Evolutionary conservation across 2,113 vertebrate genomes (phyloP), one percentile per base, ranked within the genome.

Genomic region (Alosa alosa): DNA sequence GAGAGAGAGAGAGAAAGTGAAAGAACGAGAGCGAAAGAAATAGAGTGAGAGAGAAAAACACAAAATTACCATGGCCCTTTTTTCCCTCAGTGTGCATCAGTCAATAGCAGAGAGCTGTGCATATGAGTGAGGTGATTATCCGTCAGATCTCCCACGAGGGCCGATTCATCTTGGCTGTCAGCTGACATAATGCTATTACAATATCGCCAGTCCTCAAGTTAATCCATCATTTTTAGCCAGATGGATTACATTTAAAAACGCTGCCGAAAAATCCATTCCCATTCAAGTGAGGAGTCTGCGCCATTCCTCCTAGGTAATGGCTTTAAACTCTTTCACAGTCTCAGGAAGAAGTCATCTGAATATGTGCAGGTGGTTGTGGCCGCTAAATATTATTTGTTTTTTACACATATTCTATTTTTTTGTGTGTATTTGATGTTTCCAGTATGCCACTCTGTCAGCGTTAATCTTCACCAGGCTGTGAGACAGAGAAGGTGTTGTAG

Each of bases 181-280:
- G 31, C 72, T 78, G 72, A 78, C 72, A 39, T 78, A 78, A 78
- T 78, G 72, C 72, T 78, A 39, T 78, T 78, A 78, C 72, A 78
- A 78, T 78, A 78, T 78, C 72, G 72, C 72, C 72, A 78, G 10
- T 15, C 72, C 72, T 39, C 11, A 36, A 78, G 72, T 39, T 78
- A 78, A 78, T 78, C 72, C 72, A 78, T 78, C 72, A 78, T 78
- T 41, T 78, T 78, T 36, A 78, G 11, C 10, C 72, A 39, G 72
- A 78, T 78, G 72, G 72, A 78, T 78, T 78, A 78, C 72, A 39
- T 78, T 78, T 78, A 78, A 78, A 72, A 78, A 39, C 13, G 72
- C 72, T 41, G 72, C 72, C 11, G 36, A 78, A 78, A 78, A 78
- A 78, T 78, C 72, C 72, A 78, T 78, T 78, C 11, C 25, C 72